Percentiles rank a stretch among this genome's conserved stretches.
phyloP scores from a whole-genome alignment of 2,888 invertebrate species.

The Empis stercorea region DNA sequence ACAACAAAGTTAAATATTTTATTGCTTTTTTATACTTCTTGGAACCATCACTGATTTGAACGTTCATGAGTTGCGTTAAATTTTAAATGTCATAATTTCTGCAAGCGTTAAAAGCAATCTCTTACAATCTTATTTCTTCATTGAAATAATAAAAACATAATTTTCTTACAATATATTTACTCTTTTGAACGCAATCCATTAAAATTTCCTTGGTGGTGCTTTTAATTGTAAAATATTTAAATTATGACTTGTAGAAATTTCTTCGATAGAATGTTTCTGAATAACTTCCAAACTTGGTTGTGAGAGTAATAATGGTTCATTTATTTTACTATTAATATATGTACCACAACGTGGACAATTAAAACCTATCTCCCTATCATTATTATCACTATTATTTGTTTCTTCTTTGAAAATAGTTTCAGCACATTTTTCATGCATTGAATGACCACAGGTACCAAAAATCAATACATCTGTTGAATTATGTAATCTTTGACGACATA shows the following conservation, averaged over 20 bases:
- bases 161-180: too few species aligned
- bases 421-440: constrained; percentile 29
- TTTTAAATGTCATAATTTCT: too few species aligned
- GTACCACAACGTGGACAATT: constrained; percentile 29
- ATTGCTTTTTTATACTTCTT: too few species aligned
- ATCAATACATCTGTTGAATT: constrained; percentile 26
- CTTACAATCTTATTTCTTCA: too few species aligned
- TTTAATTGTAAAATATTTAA: constrained; percentile 28
- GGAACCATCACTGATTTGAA: too few species aligned
- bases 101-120: too few species aligned
- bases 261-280: not conserved
- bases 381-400: constrained; percentile 5
- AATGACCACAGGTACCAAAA: constrained; percentile 31
- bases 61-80: too few species aligned
- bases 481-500: constrained; percentile 29
- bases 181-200: constrained; percentile 1
- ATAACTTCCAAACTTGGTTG: constrained; percentile 17
- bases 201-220: constrained; percentile 32
- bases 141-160: too few species aligned
- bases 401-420: constrained; percentile 3
- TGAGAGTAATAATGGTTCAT: constrained; percentile 20
- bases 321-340: constrained; percentile 13
- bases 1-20: too few species aligned
- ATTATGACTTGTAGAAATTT: constrained; percentile 9
- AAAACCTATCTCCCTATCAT: constrained; percentile 11